Evolutionary conservation across 2,888 invertebrate genomes (phyloP), one percentile per base, ranked within the genome.

Genomic region (Neria commutata): DNA sequence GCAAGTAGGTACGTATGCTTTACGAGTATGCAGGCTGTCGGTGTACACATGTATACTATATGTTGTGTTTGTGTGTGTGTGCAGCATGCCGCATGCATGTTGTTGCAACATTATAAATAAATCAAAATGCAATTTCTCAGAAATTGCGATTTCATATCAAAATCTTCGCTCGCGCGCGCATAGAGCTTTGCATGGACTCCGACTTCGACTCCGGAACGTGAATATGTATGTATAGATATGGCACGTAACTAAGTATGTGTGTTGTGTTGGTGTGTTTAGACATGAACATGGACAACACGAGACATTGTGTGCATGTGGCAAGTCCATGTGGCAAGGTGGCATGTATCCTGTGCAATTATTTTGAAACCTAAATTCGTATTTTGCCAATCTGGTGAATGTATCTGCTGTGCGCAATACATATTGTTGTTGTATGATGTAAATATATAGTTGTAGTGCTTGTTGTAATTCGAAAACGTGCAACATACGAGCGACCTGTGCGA

Each of bases 51-150:
- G 42, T 17, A 42, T 14, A 42, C 17, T n/a, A n/a, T n/a, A n/a
- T 4, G 14, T 37, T 21, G n/a, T 37, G 37, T 37, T 37, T 14
- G n/a, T 37, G 37, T 37, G 14, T 21, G 17, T 42, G 42, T 42
- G 6, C 29, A 11, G 6, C 42, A 42, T 21, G 42, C 14, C 42
- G n/a, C n/a, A n/a, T n/a, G n/a, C 42, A 42, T 42, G 42, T 42
- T n/a, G 29, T 65, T 72, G 76, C 66, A 73, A 76, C 77, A 76
- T 75, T 75, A 76, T 75, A 75, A 75, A 75, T 75, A 75, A 75
- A 76, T 68, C 72, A 71, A 76, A 73, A 76, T 76, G 73, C 76
- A 73, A 75, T 76, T 75, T 75, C 75, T 75, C 65, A 75, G 75
- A 75, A 75, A 75, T 74, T 72, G 75, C 73, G 76, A 73, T 75